Percentiles rank a stretch among this genome's conserved stretches.
phyloP scores from a whole-genome alignment of 2,113 vertebrate genomes.

The Genyomyrus donnyi region DNA sequence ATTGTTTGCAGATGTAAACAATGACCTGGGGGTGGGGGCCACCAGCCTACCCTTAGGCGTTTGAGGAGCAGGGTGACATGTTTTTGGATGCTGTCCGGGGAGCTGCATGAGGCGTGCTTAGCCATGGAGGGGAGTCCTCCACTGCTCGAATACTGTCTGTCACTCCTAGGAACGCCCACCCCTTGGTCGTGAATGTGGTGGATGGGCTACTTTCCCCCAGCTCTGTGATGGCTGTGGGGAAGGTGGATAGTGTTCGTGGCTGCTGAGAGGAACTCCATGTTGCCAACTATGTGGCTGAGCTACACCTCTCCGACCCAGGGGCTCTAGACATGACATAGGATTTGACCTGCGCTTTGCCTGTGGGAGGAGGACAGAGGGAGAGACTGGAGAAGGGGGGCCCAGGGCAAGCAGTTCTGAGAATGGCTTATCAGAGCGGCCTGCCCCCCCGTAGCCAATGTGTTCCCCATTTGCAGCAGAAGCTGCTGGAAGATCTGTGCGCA shows the following conservation, averaged over 20 bases:
- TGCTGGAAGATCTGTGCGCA: neutral
- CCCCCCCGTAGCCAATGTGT: slow-evolving; percentile 35
- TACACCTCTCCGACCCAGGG: slow-evolving; percentile 36
- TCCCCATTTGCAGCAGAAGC: neutral
- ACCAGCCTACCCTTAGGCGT: slow-evolving; percentile 68
- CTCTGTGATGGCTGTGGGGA: neutral
- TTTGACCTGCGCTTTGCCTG: slow-evolving; percentile 34
- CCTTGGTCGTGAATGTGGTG: neutral
- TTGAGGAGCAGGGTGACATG: slow-evolving; percentile 67
- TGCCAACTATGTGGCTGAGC: slow-evolving; percentile 31
- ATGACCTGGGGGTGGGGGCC: neutral
- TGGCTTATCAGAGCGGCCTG: slow-evolving; percentile 46
- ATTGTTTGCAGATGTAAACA: neutral
- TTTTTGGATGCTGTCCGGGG: slow-evolving; percentile 58
- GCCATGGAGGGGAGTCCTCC: slow-evolving; percentile 10
- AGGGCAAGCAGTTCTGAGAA: slow-evolving; percentile 34
- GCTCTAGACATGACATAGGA: slow-evolving; percentile 65
- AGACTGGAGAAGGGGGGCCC: slow-evolving; percentile 38
- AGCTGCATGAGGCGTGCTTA: slow-evolving; percentile 21
- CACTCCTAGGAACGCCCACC: neutral
- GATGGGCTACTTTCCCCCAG: neutral
- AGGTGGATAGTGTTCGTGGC: neutral
- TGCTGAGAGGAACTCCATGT: slow-evolving; percentile 30
- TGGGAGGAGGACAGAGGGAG: slow-evolving; percentile 24
- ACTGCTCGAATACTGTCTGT: neutral